Conservation (phyloP, 2,888 invertebrate genomes). For the Meandrusa payeni region DNA sequence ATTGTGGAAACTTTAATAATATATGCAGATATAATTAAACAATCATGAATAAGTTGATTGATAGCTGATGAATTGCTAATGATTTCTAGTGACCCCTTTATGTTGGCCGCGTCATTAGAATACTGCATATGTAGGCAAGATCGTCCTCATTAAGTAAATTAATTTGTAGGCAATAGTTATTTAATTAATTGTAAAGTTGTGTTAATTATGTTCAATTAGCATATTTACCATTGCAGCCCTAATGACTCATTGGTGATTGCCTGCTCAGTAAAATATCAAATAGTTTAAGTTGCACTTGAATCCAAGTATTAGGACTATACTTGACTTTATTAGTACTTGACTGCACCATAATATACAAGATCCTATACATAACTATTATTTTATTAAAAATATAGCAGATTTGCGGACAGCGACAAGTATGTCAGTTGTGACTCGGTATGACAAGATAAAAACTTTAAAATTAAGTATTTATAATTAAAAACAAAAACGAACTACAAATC, state of each 20-base stretch:
- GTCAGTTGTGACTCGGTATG: too few species aligned
- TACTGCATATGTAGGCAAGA: constrained; percentile 21
- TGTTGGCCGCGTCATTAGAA: constrained; percentile 19
- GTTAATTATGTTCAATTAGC: constrained; percentile 7
- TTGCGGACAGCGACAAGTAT: too few species aligned
- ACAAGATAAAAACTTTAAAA: too few species aligned
- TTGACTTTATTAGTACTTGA: too few species aligned
- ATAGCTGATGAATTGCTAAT: constrained; percentile 20
- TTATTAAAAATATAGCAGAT: too few species aligned
- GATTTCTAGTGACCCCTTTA: constrained; percentile 19
- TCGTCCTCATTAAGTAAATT: constrained; percentile 17
- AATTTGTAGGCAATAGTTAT: constrained; percentile 19
- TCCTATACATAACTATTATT: too few species aligned
- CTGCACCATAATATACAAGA: too few species aligned
- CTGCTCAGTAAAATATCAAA: too few species aligned
- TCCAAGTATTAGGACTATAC: too few species aligned
- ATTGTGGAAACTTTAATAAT: constrained; percentile 5
- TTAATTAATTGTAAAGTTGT: constrained; percentile 10
- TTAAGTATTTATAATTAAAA: too few species aligned
- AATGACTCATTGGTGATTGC: constrained; percentile 7
- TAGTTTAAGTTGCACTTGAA: too few species aligned
- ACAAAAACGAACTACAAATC: too few species aligned
- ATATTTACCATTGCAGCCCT: constrained; percentile 7
- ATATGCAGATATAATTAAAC: constrained; percentile 13
- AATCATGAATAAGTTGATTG: constrained; percentile 10